These are phyloP conservation scores for Linhomoeus sp. DNA, from an alignment of 2,888 invertebrate species.

Conservation along the genomic window DNA sequence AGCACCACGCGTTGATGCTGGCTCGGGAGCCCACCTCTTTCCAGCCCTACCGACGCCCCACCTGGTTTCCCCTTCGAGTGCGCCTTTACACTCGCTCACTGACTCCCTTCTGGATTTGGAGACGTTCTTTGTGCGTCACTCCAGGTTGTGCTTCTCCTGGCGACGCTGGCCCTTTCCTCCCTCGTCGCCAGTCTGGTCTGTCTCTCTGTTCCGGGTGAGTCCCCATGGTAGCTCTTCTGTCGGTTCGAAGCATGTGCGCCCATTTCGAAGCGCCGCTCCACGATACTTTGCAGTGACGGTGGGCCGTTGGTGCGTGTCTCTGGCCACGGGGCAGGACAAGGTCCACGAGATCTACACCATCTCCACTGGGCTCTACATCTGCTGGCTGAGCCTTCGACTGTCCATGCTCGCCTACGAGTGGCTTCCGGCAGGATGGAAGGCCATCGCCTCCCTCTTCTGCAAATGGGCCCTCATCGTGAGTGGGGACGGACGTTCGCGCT, in stretches of 20 bases:
- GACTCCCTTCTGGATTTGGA: neutral
- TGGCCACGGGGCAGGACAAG: slow-evolving; percentile 30
- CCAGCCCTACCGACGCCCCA: slow-evolving; percentile 69
- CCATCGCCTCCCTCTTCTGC: slow-evolving; percentile 20
- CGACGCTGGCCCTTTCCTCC: slow-evolving; percentile 60
- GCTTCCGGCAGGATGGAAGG: slow-evolving; percentile 66
- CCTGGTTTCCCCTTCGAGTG: slow-evolving; percentile 47
- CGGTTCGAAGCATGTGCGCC: no score
- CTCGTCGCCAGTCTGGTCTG: slow-evolving; percentile 62
- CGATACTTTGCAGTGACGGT: neutral
- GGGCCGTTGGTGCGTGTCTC: neutral
- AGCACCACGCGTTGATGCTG: slow-evolving; percentile 61
- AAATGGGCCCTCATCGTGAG: slow-evolving; percentile 30
- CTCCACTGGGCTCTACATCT: slow-evolving; percentile 77
- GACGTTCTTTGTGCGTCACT: no score
- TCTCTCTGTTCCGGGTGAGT: slow-evolving; percentile 52
- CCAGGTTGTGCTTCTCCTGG: slow-evolving; percentile 40
- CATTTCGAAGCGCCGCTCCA: no score
- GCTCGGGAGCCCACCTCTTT: slow-evolving; percentile 54
- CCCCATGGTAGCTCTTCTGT: neutral
- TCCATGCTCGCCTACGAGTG: slow-evolving; percentile 60
- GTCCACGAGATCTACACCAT: slow-evolving; percentile 91
- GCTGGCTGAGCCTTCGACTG: slow-evolving; percentile 73
- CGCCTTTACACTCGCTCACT: no score
- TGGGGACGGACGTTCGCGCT: neutral